Evolutionary conservation across 1,140 invertebrate genomes (phyloP), one percentile per base, ranked within the genome.

Genomic region (Penaeus vannamei): DNA sequence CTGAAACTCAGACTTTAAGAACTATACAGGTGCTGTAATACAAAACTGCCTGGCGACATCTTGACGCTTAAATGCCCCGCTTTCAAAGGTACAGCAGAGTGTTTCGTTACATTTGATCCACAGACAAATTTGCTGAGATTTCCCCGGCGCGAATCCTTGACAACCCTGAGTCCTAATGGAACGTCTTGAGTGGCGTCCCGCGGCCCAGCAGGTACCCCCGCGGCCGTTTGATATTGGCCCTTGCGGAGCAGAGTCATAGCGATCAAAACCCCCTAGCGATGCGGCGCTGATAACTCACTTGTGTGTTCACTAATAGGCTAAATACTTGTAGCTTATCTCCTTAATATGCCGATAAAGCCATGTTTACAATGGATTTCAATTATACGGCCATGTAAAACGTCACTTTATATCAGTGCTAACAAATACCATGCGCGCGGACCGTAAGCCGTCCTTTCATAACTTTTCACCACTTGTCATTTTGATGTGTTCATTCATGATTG

Each of bases 331-430:
- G 87, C 87, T 89, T 89, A 89, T 89, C 87, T 89, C 87, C 82
- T 89, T 89, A 89, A 89, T 89, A 84, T 80, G 87, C 87, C 87
- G 87, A 89, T 89, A 89, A 89, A 89, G 87, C 81, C 87, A 64
- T 89, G 87, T 89, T 89, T 89, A 89, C 87, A 89, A 89, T 89
- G 87, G 82, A 84, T 89, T 89, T 89, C 87, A 89, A 89, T 89
- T 89, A 89, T 84, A 89, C 69, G 87, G 87, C 81, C 59, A 89
- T 89, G 87, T 89, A 53, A 79, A 76, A 89, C 72, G 87, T 89
- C 87, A 84, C 66, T 62, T 42, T 84, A 19, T 32, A 89, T 89
- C 87, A 89, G 81, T 22, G 87, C 17, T 46, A 79, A 89, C 81
- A 84, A 89, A 80, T 84, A 82, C 66, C 59, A n/a, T 62, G 80